phyloP scores from a whole-genome alignment of 2,113 vertebrate species.

The Meriones unguiculatus region DNA sequence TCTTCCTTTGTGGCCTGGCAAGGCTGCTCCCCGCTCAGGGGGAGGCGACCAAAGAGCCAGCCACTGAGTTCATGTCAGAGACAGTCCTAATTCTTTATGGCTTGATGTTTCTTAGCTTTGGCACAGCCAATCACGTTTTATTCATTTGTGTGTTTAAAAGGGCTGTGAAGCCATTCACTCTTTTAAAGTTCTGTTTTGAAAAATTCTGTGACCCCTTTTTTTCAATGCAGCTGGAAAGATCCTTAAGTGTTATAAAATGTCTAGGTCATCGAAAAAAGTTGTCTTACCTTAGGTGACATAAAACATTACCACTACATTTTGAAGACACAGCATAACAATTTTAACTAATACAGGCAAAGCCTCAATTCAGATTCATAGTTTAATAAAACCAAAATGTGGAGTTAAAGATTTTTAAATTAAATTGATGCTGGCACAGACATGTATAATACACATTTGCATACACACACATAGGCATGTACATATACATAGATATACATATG shows the following conservation, averaged over 20 bases:
- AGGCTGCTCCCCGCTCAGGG: too few species aligned
- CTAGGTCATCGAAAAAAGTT: not conserved
- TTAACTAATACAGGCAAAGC: not conserved
- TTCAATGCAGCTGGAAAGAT: not conserved
- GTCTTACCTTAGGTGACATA: not conserved
- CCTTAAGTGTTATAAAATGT: not conserved
- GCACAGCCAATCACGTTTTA: not conserved
- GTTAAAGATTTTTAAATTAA: not conserved
- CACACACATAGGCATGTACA: not conserved
- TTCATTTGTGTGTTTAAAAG: slow-evolving; percentile 26
- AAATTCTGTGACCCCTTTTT: not conserved
- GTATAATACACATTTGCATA: not conserved
- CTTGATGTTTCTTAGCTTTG: not conserved
- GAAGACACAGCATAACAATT: not conserved
- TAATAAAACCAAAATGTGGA: not conserved
- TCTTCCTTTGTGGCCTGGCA: too few species aligned
- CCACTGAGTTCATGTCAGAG: too few species aligned
- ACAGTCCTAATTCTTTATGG: not conserved
- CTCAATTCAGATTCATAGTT: not conserved
- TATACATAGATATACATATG: not conserved
- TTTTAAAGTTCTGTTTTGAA: not conserved
- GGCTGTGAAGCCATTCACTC: not conserved
- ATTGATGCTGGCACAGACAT: not conserved
- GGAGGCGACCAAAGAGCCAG: too few species aligned
- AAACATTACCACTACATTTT: not conserved